These are phyloP conservation scores for Eriocheir sinensis DNA, from an alignment of 1,140 invertebrate species.

Conservation along the genomic window DNA sequence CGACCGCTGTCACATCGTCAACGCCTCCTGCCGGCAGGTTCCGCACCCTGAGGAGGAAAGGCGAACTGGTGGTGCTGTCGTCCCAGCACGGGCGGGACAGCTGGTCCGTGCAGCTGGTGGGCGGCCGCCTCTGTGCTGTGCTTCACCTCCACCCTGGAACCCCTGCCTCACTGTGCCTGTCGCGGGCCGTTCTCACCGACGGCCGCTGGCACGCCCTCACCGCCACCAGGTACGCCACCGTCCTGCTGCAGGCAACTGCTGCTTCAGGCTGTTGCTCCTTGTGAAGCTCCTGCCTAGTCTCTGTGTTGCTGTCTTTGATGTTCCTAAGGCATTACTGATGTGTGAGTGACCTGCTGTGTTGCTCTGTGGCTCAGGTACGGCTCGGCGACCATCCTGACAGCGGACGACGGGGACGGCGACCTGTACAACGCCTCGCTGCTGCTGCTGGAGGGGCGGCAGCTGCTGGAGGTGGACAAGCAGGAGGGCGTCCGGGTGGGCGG, in stretches of 20 bases:
- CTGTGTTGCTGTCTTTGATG: no score
- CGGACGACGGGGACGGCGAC: slow-evolving; percentile 47
- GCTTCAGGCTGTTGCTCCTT: neutral
- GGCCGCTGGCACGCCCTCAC: slow-evolving; percentile 41
- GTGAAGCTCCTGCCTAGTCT: neutral
- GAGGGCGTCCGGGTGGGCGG: slow-evolving; percentile 96
- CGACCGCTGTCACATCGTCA: neutral
- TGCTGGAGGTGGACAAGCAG: slow-evolving; percentile 95
- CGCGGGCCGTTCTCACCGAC: slow-evolving; percentile 40
- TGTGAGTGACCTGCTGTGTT: neutral
- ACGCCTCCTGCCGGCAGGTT: neutral
- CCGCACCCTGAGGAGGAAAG: slow-evolving; percentile 50
- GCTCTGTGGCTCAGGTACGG: slow-evolving; percentile 1
- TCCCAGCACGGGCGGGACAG: slow-evolving; percentile 55
- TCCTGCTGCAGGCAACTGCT: neutral
- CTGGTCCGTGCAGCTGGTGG: slow-evolving; percentile 25
- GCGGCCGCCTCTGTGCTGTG: slow-evolving; percentile 2
- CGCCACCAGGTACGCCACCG: slow-evolving; percentile 32
- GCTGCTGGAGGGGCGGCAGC: slow-evolving; percentile 94
- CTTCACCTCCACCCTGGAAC: slow-evolving; percentile 17
- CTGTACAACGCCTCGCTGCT: slow-evolving; percentile 96
- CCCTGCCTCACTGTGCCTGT: slow-evolving; percentile 9
- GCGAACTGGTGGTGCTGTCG: slow-evolving; percentile 61
- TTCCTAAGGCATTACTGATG: neutral
- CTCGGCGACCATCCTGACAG: slow-evolving; percentile 37